phyloP scores from a whole-genome alignment of 2,888 invertebrate species.

The Diarsia dahlii region DNA sequence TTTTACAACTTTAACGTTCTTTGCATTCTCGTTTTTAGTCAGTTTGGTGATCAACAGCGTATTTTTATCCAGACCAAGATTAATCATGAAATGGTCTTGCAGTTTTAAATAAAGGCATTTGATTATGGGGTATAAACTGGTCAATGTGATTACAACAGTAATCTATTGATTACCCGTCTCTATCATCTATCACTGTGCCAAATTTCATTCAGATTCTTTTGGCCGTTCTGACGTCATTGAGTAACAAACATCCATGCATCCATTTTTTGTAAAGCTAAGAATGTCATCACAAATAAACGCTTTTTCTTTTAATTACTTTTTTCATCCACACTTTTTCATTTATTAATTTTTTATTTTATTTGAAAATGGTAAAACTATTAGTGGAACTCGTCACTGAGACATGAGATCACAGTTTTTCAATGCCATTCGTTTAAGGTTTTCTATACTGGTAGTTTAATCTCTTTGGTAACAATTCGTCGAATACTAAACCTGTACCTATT shows the following conservation, averaged over 20 bases:
- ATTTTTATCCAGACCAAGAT: background rate
- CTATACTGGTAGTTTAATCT: background rate
- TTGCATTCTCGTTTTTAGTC: background rate
- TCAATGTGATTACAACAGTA: too few relatives aligned
- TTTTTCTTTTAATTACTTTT: too few relatives aligned
- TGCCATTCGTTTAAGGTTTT: too few relatives aligned
- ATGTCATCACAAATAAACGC: too few relatives aligned
- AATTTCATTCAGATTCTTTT: too few relatives aligned
- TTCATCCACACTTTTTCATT: background rate
- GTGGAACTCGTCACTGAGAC: background rate
- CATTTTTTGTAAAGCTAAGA: too few relatives aligned
- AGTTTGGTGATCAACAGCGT: background rate
- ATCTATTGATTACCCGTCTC: too few relatives aligned
- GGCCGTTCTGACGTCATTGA: background rate
- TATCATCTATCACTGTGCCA: too few relatives aligned
- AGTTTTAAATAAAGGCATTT: background rate
- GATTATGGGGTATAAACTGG: too few relatives aligned
- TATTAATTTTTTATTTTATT: background rate
- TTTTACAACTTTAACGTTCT: background rate
- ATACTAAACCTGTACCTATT: background rate
- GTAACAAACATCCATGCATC: background rate
- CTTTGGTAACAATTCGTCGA: background rate
- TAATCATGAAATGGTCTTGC: background rate
- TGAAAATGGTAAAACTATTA: too few relatives aligned
- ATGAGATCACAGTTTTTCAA: background rate